phyloP scores from a whole-genome alignment of 2,797 vertebrate species.

The Alosa sapidissima region DNA sequence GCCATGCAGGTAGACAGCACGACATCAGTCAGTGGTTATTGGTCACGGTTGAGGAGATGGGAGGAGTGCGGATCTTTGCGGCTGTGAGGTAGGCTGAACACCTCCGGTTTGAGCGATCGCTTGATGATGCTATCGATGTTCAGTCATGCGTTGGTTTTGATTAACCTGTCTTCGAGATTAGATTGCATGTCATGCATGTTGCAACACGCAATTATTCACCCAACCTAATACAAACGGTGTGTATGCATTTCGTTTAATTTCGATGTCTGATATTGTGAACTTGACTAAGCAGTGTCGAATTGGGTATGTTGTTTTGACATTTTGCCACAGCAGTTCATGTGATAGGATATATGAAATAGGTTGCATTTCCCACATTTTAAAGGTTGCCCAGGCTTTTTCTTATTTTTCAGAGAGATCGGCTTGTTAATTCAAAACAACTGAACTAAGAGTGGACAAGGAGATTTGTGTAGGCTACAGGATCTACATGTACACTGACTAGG shows the following conservation, averaged over 20 bases:
- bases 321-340: conserved; percentile 28
- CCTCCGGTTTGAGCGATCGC: neutral
- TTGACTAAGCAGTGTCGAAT: neutral
- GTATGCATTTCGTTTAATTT: neutral
- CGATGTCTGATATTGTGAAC: neutral
- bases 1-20: conserved; percentile 42
- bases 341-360: neutral
- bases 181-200: conserved; percentile 32
- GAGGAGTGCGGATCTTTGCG: conserved; percentile 20
- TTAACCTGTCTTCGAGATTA: conserved; percentile 8
- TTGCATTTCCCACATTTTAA: neutral
- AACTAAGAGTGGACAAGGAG: too few species aligned
- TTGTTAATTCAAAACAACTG: too few species aligned
- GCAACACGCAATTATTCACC: conserved; percentile 42
- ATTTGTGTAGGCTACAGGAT: neutral
- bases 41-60: conserved; percentile 23
- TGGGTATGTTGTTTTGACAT: conserved; percentile 15
- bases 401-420: neutral
- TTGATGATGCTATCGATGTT: conserved; percentile 10
- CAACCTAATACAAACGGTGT: conserved; percentile 29
- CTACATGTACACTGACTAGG: too few species aligned
- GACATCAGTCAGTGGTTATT: conserved; percentile 30
- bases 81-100: conserved; percentile 8
- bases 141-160: neutral
- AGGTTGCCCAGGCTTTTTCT: neutral